Evolutionary conservation across 1,140 invertebrate species (phyloP).

Genomic region (Microvelia longipes): DNA sequence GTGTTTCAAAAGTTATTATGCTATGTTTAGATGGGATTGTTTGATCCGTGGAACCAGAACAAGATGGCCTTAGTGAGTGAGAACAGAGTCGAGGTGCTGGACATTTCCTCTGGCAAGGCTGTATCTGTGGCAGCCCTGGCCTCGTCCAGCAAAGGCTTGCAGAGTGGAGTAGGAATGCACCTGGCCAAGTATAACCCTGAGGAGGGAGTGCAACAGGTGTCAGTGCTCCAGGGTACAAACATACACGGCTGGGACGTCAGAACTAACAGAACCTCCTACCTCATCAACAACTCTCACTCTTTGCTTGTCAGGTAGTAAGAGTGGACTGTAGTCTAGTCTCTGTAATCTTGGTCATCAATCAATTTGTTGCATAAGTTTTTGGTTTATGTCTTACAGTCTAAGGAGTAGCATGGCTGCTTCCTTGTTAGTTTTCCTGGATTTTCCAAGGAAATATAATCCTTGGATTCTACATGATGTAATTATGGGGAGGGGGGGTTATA

Average conservation of each 20-base stretch:
- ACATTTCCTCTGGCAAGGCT: background rate
- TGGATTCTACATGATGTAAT: too few relatives aligned
- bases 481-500: too few relatives aligned
- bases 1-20: too few relatives aligned
- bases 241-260: slow-evolving; percentile 78
- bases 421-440: too few relatives aligned
- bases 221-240: slow-evolving; percentile 64
- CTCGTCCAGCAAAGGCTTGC: background rate
- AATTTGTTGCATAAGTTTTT: slow-evolving; percentile 5
- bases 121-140: background rate
- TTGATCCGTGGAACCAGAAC: slow-evolving; percentile 65
- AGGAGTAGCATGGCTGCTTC: too few relatives aligned
- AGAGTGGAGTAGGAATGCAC: slow-evolving; percentile 46
- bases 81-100: background rate
- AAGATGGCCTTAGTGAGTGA: slow-evolving; percentile 59
- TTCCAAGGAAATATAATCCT: too few relatives aligned
- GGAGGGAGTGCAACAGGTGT: slow-evolving; percentile 70
- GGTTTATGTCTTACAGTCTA: too few relatives aligned
- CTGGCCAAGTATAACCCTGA: slow-evolving; percentile 89
- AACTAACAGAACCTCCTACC: slow-evolving; percentile 55
- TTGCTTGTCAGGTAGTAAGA: slow-evolving; percentile 64
- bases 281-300: slow-evolving; percentile 69
- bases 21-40: slow-evolving; percentile 20
- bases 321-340: too few relatives aligned
- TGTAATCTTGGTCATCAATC: too few relatives aligned